Base-by-base conservation (phyloP, 2,797 vertebrate species). In the Acanthurus leucopareius region DNA sequence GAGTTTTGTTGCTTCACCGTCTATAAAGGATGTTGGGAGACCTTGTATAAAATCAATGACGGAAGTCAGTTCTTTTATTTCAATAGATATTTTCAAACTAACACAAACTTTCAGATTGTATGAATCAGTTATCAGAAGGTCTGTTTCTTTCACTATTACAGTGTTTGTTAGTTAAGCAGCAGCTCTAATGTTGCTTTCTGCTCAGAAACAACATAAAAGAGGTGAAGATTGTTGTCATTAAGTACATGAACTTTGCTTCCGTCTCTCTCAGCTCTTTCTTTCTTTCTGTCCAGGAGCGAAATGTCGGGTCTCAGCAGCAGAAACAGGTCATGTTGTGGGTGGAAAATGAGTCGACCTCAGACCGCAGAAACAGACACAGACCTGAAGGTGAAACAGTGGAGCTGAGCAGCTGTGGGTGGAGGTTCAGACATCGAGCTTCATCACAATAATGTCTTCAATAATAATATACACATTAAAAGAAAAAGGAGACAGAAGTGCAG, bases 351-450 rank as follows among this genome's bases (percentile, higher is more conserved):
- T 28, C 28, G 28, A 28, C 28, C 28, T 28, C 28, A 28, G 38
- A 10, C 38, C 3, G 5, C 38, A 40, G 38, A 7, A 10, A 40
- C 38, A 40, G 38, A 40, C 2, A 40, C 38, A 40, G 38, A 40
- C 38, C 38, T 40, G 38, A 40, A 40, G 38, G 38, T 40, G 38
- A 40, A 40, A 40, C 38, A 40, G 2, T 40, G 38, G 38, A 40
- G 38, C 38, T 7, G 38, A 10, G 38, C 38, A 67, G 42, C 59
- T 49, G 69, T 73, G 69, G 69, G 59, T 54, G 54, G 70, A 78
- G 22, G 66, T 20, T 48, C 8, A 38, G 69, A 82, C 54, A 28
- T 73, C 42, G 56, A 48, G 65, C 32, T 73, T 3, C 65, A 28
- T 52, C 38, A 63, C 57, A 47, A 52, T 58, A 63, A 78, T 40